Evolutionary conservation across 1,140 invertebrate species (phyloP), one percentile per base, ranked within the genome.

Genomic region (Geopemphigus sp.): DNA sequence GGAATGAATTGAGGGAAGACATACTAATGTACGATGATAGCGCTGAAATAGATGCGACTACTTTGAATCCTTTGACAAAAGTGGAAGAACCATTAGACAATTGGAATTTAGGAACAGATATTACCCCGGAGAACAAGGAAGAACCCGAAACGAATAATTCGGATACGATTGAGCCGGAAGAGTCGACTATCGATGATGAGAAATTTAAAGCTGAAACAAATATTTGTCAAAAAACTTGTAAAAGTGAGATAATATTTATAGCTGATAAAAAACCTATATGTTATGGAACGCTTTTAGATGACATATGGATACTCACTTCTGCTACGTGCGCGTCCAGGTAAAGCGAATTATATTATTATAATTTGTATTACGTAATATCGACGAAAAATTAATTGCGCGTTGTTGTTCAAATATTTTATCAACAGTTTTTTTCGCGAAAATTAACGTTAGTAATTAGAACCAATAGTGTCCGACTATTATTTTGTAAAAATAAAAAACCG

Each of bases 301-400:
- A 81, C 2, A 82, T 83, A 11, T 83, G 83, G 82, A 80, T 83
- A 53, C 73, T 84, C 11, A 84, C 83, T 0, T 83, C 83, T 24
- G 83, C 81, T 1, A 81, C 82, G 1, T 84, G 83, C 56, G 81
- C 82, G 54, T 78, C 82, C 24, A 83, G 81, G 83, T 84, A 81
- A 81, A 54, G 1, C n/a, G 8, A 29, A 63, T 32, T 1, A 8
- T 50, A 50, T 1, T 50, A 50, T 50, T 50, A 50, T 5, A 50
- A 12, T 50, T 50, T 12, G 5, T 11, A 50, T 50, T 50, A 50
- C 1, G 12, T 12, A 50, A 50, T 8, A 50, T 39, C 32, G 8
- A 3, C 8, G 32, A 39, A 8, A 39, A 39, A 8, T 39, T 39
- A 39, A 39, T 39, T 8, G 3, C 8, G 8, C 32, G 3, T 39